A percentile compares a stretch with the other conserved stretches of the same genome.
phyloP scores from a whole-genome alignment of 1,140 invertebrate species.

The Trachelipus rathkii region DNA sequence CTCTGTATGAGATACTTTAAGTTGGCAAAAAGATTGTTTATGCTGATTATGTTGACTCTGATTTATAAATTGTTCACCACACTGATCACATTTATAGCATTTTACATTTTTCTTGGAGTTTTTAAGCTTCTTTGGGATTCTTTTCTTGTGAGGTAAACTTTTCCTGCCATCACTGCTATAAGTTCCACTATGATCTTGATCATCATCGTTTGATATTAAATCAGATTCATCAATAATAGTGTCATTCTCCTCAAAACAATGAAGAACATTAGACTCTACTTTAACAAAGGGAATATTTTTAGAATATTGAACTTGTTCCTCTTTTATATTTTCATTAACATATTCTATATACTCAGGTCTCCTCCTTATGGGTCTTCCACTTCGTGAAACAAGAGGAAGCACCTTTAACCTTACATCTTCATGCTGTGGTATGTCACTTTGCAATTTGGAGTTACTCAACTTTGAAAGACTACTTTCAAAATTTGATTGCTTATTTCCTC shows the following conservation, averaged over 20 bases:
- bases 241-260: conserved; percentile 34
- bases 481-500: too few species aligned
- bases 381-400: conserved; percentile 34
- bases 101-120: conserved; percentile 51
- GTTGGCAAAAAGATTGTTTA: conserved; percentile 28
- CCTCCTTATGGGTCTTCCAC: conserved; percentile 40
- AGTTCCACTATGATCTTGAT: conserved; percentile 34
- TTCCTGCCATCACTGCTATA: conserved; percentile 42
- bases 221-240: conserved; percentile 31
- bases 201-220: conserved; percentile 40
- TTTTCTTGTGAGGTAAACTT: conserved; percentile 61
- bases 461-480: not conserved
- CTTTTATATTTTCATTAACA: conserved; percentile 38
- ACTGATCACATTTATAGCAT: conserved; percentile 50
- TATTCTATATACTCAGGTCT: conserved; percentile 42
- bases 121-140: conserved; percentile 61
- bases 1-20: too few species aligned
- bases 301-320: conserved; percentile 26
- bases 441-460: not conserved
- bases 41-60: conserved; percentile 48
- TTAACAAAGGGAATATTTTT: conserved; percentile 28
- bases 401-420: too few species aligned
- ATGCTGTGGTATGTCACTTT: too few species aligned
- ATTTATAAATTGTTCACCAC: conserved; percentile 49
- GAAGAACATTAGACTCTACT: conserved; percentile 28